A percentile compares a stretch with the other conserved stretches of the same genome.
These are phyloP conservation scores for Augochlorella aurata DNA, from an alignment of 2,888 invertebrate species.

Conservation along the genomic window DNA sequence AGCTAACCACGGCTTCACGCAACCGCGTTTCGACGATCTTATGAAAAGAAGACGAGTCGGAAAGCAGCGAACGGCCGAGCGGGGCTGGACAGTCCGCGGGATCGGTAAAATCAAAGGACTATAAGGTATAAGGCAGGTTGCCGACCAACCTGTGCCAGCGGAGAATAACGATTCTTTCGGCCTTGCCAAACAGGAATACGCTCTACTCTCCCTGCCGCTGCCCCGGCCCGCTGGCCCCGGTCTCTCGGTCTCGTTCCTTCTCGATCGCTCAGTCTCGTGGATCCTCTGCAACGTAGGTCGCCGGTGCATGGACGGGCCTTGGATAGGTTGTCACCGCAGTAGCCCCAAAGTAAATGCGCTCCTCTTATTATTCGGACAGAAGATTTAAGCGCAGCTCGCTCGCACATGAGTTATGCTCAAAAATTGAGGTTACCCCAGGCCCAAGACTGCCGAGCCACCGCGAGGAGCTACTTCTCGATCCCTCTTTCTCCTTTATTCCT, in stretches of 20 bases:
- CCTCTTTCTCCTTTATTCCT: constrained; percentile 52
- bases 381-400: constrained; percentile 76
- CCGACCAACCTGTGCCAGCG: constrained; percentile 63
- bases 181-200: constrained; percentile 76
- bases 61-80: constrained; percentile 35
- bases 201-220: constrained; percentile 31
- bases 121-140: constrained; percentile 62
- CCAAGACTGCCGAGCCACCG: constrained; percentile 53
- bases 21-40: constrained; percentile 51
- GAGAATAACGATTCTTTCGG: constrained; percentile 76
- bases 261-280: constrained; percentile 33
- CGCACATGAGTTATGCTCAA: constrained; percentile 78
- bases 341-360: constrained; percentile 76
- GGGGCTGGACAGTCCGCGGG: constrained; percentile 48
- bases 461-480: constrained; percentile 53
- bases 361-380: constrained; percentile 78
- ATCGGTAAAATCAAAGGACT: constrained; percentile 74
- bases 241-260: constrained; percentile 30
- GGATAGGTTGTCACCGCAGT: constrained; percentile 77
- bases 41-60: constrained; percentile 58
- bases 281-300: constrained; percentile 55
- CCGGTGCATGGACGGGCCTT: constrained; percentile 62
- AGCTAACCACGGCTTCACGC: constrained; percentile 30
- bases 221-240: constrained; percentile 17
- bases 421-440: constrained; percentile 73